phyloP scores from a whole-genome alignment of 2,113 vertebrate species.

The Hyperopisus bebe region DNA sequence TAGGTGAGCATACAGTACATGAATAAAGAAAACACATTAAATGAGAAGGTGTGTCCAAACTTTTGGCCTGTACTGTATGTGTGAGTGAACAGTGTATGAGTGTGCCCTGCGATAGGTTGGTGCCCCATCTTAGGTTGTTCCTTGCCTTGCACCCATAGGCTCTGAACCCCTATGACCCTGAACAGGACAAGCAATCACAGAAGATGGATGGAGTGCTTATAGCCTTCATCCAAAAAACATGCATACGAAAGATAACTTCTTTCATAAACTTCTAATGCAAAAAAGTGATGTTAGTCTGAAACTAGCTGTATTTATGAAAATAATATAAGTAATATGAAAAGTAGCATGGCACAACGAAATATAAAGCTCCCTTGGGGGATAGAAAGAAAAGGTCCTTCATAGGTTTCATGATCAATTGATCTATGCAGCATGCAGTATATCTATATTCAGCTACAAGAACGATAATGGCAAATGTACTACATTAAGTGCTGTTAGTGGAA shows the following conservation, averaged over 20 bases:
- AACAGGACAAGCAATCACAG: not conserved
- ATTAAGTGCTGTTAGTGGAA: slow-evolving; percentile 2
- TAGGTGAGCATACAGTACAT: no score
- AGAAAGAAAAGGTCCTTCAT: slow-evolving; percentile 29
- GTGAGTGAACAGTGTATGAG: not conserved
- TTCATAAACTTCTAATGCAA: slow-evolving; percentile 35
- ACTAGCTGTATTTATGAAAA: slow-evolving; percentile 39
- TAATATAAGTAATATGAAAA: slow-evolving; percentile 17
- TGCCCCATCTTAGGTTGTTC: not conserved
- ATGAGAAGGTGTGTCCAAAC: no score
- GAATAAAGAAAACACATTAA: no score
- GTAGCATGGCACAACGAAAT: slow-evolving; percentile 37
- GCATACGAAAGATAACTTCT: not conserved
- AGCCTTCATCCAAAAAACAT: not conserved
- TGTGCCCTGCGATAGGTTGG: not conserved
- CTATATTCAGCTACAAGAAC: not conserved
- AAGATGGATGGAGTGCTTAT: not conserved
- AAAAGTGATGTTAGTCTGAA: slow-evolving; percentile 28
- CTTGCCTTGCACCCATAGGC: not conserved
- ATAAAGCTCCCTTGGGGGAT: slow-evolving; percentile 29
- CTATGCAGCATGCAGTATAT: not conserved
- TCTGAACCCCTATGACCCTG: not conserved
- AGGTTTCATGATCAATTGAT: slow-evolving; percentile 11
- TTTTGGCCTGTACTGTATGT: no score
- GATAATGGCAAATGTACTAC: not conserved